A percentile compares a stretch with the other conserved stretches of the same genome.
phyloP scores from a whole-genome alignment of 2,113 vertebrate species.

The Mungos mungo region DNA sequence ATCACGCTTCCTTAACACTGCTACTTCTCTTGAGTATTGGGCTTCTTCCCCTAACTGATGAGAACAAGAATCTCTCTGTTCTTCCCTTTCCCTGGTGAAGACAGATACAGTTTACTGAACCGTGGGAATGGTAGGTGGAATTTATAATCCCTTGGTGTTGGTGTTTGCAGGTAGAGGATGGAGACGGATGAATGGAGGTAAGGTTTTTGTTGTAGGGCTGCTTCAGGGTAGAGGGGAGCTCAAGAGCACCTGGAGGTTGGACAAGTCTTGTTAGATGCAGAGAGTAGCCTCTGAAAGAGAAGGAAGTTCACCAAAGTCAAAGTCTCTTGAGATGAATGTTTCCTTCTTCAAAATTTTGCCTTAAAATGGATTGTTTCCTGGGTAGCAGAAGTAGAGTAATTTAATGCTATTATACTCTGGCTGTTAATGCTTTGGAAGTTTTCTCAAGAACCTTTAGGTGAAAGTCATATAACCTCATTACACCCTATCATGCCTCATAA shows the following conservation, averaged over 20 bases:
- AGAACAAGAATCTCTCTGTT: neutral
- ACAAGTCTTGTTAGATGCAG: neutral
- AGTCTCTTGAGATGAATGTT: neutral
- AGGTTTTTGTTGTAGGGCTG: neutral
- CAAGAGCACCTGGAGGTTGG: neutral
- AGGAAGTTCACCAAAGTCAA: neutral
- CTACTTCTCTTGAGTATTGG: neutral
- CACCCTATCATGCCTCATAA: neutral
- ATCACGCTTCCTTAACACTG: neutral
- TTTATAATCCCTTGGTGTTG: neutral
- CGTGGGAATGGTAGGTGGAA: neutral
- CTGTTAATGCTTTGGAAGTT: neutral
- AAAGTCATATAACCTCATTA: neutral
- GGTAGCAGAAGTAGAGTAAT: neutral
- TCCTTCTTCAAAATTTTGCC: neutral
- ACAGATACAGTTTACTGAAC: neutral
- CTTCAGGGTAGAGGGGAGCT: accelerated
- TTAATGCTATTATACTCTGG: neutral
- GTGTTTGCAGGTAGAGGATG: neutral
- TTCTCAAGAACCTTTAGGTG: neutral
- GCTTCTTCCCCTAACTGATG: neutral
- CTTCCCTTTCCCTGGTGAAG: neutral
- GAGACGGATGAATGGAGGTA: neutral
- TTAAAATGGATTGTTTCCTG: neutral
- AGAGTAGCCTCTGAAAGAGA: neutral